Base-by-base conservation (phyloP, 2,113 vertebrate genomes). In the Pteropus alecto region DNA sequence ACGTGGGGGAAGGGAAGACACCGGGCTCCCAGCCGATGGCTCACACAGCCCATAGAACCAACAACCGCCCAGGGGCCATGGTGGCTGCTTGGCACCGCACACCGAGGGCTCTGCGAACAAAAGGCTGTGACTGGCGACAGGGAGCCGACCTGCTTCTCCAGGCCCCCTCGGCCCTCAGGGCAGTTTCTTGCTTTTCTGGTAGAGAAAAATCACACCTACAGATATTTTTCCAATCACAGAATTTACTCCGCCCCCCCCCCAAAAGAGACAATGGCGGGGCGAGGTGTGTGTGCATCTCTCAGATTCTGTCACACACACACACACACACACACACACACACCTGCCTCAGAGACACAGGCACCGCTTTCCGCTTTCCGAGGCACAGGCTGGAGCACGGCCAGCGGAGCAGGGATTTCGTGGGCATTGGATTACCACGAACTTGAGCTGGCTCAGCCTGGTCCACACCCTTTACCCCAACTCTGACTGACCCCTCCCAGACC, bases 341-440 rank as follows among this genome's bases (percentile, higher is more conserved):
- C 89, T 97, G 79, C 93, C 78, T 91, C 74, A 65, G 60, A 97
- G 78, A 76, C 85, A 87, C 46, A 68, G 79, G 71, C 2, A 33
- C 87, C 77, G 82, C 87, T 84, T 94, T 82, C 87, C 77, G 82
- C 87, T 84, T 94, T 82, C 56, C 33, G 92, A 78, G 83, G 56
- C 70, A 81, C 73, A 90, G 67, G 73, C 97, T 96, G 95, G 91
- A 96, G 28, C 76, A 60, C 1, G 10, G 81, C 97, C 97, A 96
- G 71, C 5, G 11, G 3, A 56, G 76, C 94, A 93, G 85, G 63
- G 94, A 95, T 96, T 97, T 97, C 85, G 74, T 30, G 33, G 76
- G 97, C 82, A 94, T 63, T 73, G 21, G 70, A 30, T 97, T 95
- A 96, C 94, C 71, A 33, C 82, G 67, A 95, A 93, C 65, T 51